phyloP scores from a whole-genome alignment of 2,113 vertebrate species.

The Oreochromis spilurus region DNA sequence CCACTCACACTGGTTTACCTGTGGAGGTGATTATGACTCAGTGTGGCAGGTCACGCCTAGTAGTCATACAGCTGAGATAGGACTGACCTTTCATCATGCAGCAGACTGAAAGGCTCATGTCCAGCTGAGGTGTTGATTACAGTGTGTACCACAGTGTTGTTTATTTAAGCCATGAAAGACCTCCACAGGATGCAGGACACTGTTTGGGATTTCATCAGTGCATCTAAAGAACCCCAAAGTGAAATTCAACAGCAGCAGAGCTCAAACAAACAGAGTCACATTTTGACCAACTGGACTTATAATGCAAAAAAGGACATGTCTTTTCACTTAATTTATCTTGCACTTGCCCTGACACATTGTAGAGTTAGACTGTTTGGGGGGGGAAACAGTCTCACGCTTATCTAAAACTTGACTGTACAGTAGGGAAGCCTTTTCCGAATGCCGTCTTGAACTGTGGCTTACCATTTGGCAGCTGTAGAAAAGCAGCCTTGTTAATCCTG shows the following conservation, averaged over 20 bases:
- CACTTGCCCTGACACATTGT: background rate
- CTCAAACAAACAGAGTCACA: background rate
- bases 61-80: background rate
- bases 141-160: background rate
- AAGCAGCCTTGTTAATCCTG: background rate
- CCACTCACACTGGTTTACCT: background rate
- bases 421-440: background rate
- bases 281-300: background rate
- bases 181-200: background rate
- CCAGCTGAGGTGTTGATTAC: constrained; percentile 60
- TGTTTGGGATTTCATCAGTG: background rate
- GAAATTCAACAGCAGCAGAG: background rate
- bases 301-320: background rate
- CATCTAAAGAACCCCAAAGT: background rate
- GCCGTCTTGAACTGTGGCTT: background rate
- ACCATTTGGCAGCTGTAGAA: background rate
- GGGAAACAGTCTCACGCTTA: background rate
- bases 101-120: background rate
- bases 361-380: background rate
- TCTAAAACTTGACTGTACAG: background rate
- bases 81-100: background rate
- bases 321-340: background rate
- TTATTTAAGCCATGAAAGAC: background rate
- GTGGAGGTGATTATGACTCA: constrained; percentile 45
- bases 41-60: background rate